A percentile compares a stretch with the other conserved stretches of the same genome.
Evolutionary conservation across 1,140 invertebrate species (phyloP).

Genomic region (Drosophila insularis): DNA sequence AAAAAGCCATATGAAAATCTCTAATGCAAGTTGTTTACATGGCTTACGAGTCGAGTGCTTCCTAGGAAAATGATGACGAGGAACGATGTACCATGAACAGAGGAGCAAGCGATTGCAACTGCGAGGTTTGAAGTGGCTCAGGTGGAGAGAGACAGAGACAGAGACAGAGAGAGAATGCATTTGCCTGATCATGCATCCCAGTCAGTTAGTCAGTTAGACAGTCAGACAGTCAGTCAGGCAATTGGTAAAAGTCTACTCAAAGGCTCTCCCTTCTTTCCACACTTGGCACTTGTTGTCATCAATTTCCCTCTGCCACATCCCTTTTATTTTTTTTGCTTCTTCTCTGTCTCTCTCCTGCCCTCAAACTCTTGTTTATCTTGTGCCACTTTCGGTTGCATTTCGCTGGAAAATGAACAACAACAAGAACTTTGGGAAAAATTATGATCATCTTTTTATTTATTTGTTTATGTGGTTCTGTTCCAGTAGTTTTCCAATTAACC

Average conservation of each 20-base stretch:
- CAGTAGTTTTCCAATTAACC: conserved; percentile 72
- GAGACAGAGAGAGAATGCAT: conserved; percentile 32
- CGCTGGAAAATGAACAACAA: conserved; percentile 43
- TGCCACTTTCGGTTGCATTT: conserved; percentile 71
- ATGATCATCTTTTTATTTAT: conserved; percentile 38
- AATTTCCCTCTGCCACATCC: conserved; percentile 50
- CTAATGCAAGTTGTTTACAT: conserved; percentile 64
- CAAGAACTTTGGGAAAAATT: conserved; percentile 50
- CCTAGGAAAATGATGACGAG: conserved; percentile 75
- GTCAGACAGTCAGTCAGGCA: conserved; percentile 36
- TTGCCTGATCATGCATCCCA: conserved; percentile 70
- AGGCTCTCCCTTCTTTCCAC: conserved; percentile 47
- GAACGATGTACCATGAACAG: conserved; percentile 23
- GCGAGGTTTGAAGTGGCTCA: conserved; percentile 58
- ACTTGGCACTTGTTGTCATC: conserved; percentile 79
- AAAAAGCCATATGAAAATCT: conserved; percentile 43
- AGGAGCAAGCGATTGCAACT: conserved; percentile 22
- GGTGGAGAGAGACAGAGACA: background rate
- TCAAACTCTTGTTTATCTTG: conserved; percentile 17
- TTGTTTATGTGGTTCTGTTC: conserved; percentile 70
- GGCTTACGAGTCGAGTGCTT: conserved; percentile 68
- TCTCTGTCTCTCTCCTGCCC: conserved; percentile 16
- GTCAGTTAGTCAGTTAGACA: conserved; percentile 19
- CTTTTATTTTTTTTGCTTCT: too few species aligned
- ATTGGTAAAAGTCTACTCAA: conserved; percentile 59